phyloP scores from a whole-genome alignment of 2,797 vertebrate genomes.

The Heteromormyrus szaboi region DNA sequence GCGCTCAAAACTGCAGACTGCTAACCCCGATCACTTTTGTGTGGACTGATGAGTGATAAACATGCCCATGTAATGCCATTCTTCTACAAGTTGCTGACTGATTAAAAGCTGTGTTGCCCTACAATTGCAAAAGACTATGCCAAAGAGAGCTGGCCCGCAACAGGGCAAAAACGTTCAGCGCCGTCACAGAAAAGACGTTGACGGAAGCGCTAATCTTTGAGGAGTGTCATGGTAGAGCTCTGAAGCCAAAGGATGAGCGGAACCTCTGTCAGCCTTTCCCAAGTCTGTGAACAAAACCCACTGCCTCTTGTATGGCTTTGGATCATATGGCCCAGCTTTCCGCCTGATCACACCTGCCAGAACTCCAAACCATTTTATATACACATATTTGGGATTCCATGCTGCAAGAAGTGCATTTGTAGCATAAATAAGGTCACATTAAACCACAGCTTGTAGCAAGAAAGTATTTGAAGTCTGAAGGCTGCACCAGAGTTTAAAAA shows the following conservation, averaged over 20 bases:
- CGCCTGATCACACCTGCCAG: background rate
- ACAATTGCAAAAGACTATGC: background rate
- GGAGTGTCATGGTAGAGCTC: background rate
- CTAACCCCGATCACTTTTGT: background rate
- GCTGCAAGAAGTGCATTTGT: background rate
- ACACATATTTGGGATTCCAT: background rate
- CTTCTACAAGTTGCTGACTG: background rate
- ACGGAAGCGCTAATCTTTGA: background rate
- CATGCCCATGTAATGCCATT: background rate
- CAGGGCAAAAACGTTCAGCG: background rate
- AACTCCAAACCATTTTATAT: background rate
- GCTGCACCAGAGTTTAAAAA: background rate
- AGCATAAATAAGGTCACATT: background rate
- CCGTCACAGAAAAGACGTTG: background rate
- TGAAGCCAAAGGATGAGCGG: background rate
- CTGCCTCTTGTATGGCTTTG: background rate
- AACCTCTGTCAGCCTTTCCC: background rate
- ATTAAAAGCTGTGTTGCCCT: background rate
- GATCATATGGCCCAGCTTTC: background rate
- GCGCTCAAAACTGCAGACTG: background rate
- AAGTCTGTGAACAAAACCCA: background rate
- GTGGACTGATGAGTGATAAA: background rate
- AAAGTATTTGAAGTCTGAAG: background rate
- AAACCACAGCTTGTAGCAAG: background rate
- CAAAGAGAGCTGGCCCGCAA: background rate